Base-by-base conservation (phyloP, 2,797 vertebrate genomes). In the Lepilemur septentrionalis region DNA sequence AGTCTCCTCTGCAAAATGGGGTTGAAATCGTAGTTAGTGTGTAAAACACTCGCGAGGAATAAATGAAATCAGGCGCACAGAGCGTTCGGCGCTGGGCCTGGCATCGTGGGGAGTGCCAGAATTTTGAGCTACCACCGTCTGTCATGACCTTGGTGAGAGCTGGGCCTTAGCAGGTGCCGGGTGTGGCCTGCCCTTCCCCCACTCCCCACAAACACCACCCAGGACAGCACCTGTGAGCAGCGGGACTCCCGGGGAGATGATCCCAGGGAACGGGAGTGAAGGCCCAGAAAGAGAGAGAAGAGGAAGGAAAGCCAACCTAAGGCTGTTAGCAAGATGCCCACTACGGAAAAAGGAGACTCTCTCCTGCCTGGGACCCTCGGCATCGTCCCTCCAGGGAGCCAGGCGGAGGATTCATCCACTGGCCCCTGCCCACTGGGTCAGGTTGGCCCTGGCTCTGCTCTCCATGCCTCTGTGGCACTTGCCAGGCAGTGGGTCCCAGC, bases 61-160 rank as follows among this genome's bases (percentile, higher is more conserved):
- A 23, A 79, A 72, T 14, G 59, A 0, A 0, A 4, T 0, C 10
- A 1, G 1, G 1, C 7, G 2, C 0, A 6, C 1, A 18, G 17
- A 38, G 48, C 17, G 0, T 22, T 23, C 41, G 0, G 1, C 30
- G 3, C 1, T 0, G 17, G 0, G 0, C 48, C 76, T 57, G 43
- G 38, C 0, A 1, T 41, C 5, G 4, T 10, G 32, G 5, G 41
- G 2, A 10, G 10, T 35, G 38, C 0, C 0, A 0, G n/a, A 5
- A 12, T 15, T 15, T 4, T 9, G 52, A 23, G 59, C 6, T 2
- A 0, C 5, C 10, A 1, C 0, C 1, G 0, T 12, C 35, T 57
- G 2, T 6, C 4, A 5, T 5, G 35, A 18, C 59, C 23, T 55
- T 11, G 41, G 57, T 43, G 38, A 76, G 30, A 50, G 4, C 11